Evolutionary conservation across 2,113 vertebrate genomes (phyloP).

Genomic region (Chamaea fasciata): DNA sequence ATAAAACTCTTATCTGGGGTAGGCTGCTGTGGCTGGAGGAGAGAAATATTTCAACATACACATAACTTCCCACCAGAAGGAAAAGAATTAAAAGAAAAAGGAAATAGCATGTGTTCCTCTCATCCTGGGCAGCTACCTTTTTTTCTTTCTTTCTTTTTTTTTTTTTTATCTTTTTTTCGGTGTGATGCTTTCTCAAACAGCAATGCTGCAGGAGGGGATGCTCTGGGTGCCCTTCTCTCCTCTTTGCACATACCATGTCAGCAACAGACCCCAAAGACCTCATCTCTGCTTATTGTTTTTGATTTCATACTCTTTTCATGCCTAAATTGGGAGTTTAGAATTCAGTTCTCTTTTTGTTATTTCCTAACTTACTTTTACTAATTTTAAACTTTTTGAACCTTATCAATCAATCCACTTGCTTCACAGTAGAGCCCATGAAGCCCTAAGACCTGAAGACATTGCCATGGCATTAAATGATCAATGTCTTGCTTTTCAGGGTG

Average conservation of each 20-base stretch:
- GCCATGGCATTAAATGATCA: not conserved
- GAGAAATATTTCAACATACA: not conserved
- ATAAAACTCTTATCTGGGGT: not conserved
- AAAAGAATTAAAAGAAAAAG: not conserved
- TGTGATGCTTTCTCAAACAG: not conserved
- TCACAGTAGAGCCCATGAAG: not conserved
- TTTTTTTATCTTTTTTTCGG: not conserved
- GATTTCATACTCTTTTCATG: not conserved
- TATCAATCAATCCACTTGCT: not conserved
- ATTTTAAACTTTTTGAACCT: not conserved
- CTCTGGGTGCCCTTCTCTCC: not conserved
- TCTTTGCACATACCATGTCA: not conserved
- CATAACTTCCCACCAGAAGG: not conserved
- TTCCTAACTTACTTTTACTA: not conserved
- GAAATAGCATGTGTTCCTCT: not conserved
- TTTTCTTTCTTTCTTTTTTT: not conserved
- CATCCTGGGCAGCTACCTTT: rapidly evolving
- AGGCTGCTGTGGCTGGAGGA: not conserved
- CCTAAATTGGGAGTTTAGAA: not conserved
- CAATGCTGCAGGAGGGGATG: not conserved
- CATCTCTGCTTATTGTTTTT: not conserved
- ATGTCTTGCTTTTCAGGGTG: not conserved
- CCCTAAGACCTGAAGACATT: not conserved
- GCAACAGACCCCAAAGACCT: not conserved
- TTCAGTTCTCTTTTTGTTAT: not conserved